These are phyloP conservation scores for Epirrhoe alternata DNA, from an alignment of 2,888 invertebrate species.

Conservation along the genomic window DNA sequence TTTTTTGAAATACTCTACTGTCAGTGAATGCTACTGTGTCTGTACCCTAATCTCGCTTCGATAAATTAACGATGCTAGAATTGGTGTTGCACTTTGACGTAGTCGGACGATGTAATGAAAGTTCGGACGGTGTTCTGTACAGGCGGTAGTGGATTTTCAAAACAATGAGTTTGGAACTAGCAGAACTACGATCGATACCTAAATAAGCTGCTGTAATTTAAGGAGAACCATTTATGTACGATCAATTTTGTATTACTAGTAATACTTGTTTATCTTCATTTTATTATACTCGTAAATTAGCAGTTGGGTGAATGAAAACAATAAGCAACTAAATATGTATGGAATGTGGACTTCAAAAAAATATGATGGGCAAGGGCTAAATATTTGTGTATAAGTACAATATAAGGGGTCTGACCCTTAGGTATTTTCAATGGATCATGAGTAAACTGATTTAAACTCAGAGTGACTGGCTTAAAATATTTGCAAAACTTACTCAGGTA, in stretches of 20 bases:
- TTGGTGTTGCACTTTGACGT: slow-evolving; percentile 49
- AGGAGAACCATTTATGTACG: background rate
- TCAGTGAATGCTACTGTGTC: slow-evolving; percentile 2
- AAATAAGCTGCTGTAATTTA: slow-evolving; percentile 10
- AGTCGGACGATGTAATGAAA: slow-evolving; percentile 36
- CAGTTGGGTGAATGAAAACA: background rate
- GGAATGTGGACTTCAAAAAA: no score
- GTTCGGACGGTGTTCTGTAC: slow-evolving; percentile 35
- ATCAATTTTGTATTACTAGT: background rate
- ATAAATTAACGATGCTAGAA: slow-evolving; percentile 56
- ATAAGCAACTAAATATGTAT: no score
- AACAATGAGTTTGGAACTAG: slow-evolving; percentile 35
- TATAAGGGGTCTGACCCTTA: no score
- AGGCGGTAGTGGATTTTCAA: slow-evolving; percentile 34
- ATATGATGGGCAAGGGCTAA: no score
- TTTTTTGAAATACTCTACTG: slow-evolving; percentile 1
- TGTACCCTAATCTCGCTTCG: slow-evolving; percentile 29
- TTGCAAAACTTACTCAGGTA: no score
- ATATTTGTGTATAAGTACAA: no score
- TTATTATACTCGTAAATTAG: background rate
- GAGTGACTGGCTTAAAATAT: no score
- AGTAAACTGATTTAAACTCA: no score
- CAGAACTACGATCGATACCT: slow-evolving; percentile 4
- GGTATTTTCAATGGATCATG: no score
- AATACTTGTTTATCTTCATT: background rate